phyloP scores from a whole-genome alignment of 1,140 invertebrate species.

The Bilobella aurantiaca region DNA sequence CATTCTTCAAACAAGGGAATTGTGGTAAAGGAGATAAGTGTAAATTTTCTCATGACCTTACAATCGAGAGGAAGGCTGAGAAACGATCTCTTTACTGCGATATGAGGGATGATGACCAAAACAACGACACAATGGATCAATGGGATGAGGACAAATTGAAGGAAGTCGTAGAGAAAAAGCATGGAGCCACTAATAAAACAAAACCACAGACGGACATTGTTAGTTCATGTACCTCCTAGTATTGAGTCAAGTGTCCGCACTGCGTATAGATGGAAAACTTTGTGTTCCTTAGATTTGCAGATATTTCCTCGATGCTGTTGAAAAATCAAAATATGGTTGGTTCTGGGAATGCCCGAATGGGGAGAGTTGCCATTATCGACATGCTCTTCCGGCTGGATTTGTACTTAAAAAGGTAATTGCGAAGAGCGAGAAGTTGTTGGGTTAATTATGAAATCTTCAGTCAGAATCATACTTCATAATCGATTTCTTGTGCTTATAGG shows the following conservation, averaged over 20 bases:
- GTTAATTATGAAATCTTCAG: too few species aligned
- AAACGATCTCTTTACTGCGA: constrained; percentile 93
- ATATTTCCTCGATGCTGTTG: constrained; percentile 94
- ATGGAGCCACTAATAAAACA: constrained; percentile 58
- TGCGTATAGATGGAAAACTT: too few species aligned
- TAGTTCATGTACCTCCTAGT: constrained; percentile 42
- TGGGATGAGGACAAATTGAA: constrained; percentile 93
- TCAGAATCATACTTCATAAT: constrained; percentile 5
- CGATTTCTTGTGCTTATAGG: constrained; percentile 47
- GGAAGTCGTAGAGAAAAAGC: constrained; percentile 94
- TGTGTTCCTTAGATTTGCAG: constrained; percentile 82
- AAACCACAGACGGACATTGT: constrained; percentile 77
- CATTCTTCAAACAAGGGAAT: constrained; percentile 95
- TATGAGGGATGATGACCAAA: constrained; percentile 60
- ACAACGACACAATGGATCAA: constrained; percentile 75
- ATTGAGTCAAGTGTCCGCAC: background rate
- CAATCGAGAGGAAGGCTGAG: constrained; percentile 85
- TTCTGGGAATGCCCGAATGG: constrained; percentile 98
- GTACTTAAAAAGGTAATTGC: constrained; percentile 70
- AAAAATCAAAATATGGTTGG: constrained; percentile 98
- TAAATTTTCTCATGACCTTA: constrained; percentile 96
- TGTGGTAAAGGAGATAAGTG: constrained; percentile 96
- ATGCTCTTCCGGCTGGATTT: constrained; percentile 90
- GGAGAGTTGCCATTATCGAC: constrained; percentile 83
- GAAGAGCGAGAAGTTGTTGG: too few species aligned